These are phyloP conservation scores for Malacoctenus gilli DNA, from an alignment of 2,797 vertebrate genomes.

Conservation along the genomic window DNA sequence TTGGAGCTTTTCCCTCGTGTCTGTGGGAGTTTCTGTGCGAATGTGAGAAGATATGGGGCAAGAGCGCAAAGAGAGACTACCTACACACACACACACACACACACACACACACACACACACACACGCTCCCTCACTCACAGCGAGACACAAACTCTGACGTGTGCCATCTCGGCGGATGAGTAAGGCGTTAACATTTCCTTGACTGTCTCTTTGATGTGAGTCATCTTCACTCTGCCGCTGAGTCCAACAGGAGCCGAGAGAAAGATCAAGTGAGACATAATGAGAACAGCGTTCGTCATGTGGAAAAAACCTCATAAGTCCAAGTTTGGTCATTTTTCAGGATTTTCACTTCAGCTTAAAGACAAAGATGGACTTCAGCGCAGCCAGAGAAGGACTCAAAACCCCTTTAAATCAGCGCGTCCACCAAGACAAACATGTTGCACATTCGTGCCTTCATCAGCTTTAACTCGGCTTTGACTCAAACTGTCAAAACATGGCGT, in stretches of 20 bases:
- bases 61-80: constrained; percentile 8
- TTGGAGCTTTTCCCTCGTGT: not conserved
- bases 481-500: no score
- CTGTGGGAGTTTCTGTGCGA: constrained; percentile 1
- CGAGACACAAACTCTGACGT: constrained; percentile 22
- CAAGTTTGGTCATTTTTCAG: constrained; percentile 49
- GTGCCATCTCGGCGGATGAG: constrained; percentile 43
- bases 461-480: no score
- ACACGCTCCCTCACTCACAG: constrained; percentile 26
- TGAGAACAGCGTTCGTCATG: constrained; percentile 62
- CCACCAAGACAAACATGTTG: not conserved
- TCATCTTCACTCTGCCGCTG: constrained; percentile 59
- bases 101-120: no score
- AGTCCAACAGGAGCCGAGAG: constrained; percentile 48
- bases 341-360: constrained; percentile 41
- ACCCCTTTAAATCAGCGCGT: constrained; percentile 1
- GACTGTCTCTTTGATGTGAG: constrained; percentile 65
- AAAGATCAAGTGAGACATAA: constrained; percentile 66
- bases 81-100: constrained; percentile 20
- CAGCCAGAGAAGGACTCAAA: not conserved
- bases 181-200: constrained; percentile 63
- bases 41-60: constrained; percentile 7
- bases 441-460: not conserved
- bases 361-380: constrained; percentile 5
- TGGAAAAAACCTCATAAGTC: constrained; percentile 47